phyloP scores from a whole-genome alignment of 2,797 vertebrate species.

The Craterocephalus amniculus region DNA sequence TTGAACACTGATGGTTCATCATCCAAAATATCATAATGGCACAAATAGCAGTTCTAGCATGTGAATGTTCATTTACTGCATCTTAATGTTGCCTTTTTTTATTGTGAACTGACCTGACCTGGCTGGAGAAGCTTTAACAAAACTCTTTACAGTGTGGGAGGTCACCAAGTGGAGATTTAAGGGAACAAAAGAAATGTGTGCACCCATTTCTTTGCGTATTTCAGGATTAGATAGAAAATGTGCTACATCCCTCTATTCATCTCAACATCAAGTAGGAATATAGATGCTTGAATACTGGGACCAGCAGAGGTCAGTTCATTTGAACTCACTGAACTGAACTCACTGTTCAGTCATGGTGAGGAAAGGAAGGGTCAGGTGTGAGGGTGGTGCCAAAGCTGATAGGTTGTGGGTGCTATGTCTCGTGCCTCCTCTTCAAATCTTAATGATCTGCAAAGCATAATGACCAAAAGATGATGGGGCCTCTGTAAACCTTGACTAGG shows the following conservation, averaged over 20 bases:
- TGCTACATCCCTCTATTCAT: conserved; percentile 26
- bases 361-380: conserved; percentile 28
- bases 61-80: conserved; percentile 25
- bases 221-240: conserved; percentile 40
- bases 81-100: conserved; percentile 29
- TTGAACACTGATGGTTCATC: conserved; percentile 66
- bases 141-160: conserved; percentile 7
- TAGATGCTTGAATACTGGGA: conserved; percentile 24
- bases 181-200: conserved; percentile 32
- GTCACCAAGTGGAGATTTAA: conserved; percentile 9
- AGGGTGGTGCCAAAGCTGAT: conserved; percentile 43
- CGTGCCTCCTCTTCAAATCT: conserved; percentile 73
- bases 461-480: conserved; percentile 57
- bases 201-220: conserved; percentile 21
- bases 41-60: conserved; percentile 51
- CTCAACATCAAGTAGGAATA: conserved; percentile 35
- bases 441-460: conserved; percentile 78
- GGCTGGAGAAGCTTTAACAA: not conserved
- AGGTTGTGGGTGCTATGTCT: conserved; percentile 53
- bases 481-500: conserved; percentile 48
- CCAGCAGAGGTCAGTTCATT: conserved; percentile 67
- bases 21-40: conserved; percentile 60
- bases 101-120: conserved; percentile 41
- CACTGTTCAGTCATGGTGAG: conserved; percentile 36
- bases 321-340: no score